Base-by-base conservation (phyloP, 2,797 vertebrate species). In the Propithecus perrieri region DNA sequence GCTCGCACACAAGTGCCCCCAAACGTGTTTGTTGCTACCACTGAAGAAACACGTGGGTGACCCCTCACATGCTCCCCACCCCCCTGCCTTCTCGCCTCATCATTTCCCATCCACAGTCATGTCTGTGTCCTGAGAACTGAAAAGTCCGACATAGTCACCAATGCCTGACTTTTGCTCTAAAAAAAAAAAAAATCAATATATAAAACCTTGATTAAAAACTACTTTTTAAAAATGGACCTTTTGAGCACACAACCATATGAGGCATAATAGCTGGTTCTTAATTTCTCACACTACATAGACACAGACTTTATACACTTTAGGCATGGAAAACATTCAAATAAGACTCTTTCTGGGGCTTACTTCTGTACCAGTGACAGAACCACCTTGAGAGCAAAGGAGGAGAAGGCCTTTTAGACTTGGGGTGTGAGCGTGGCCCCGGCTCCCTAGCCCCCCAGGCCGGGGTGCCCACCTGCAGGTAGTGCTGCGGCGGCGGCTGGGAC, bases 391-490 rank as follows among this genome's bases (percentile, higher is more conserved):
- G 50, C 55, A 43, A 1, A 17, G 35, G 38, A 28, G 24, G 74
- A 22, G 20, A 55, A 55, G 38, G 3, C 9, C 11, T 28, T 20
- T 30, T 6, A 22, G 26, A 86, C 33, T 24, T 8, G 9, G 2
- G 43, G 18, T 28, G 5, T 2, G 9, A 35, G 26, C n/a, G 15
- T 14, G 26, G 22, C 15, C 72, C 78, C 28, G 14, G 50, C 55
- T 72, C 74, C 74, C 17, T 5, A 30, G 26, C 57, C 90, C 94
- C 71, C 0, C 0, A 5, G 33, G 35, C 59, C 74, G 43, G 4
- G 1, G 50, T 3, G 24, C 98, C 92, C 97, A 99, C 99, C 99
- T 99, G 99, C 71, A 98, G 97, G 97, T 98, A 99, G 97, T 97
- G 98, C 84, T 98, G 98, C 6, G 98, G 95, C 5, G 98, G 96